Base-by-base conservation (phyloP, 2,113 vertebrate species). In the Sciurus niger region DNA sequence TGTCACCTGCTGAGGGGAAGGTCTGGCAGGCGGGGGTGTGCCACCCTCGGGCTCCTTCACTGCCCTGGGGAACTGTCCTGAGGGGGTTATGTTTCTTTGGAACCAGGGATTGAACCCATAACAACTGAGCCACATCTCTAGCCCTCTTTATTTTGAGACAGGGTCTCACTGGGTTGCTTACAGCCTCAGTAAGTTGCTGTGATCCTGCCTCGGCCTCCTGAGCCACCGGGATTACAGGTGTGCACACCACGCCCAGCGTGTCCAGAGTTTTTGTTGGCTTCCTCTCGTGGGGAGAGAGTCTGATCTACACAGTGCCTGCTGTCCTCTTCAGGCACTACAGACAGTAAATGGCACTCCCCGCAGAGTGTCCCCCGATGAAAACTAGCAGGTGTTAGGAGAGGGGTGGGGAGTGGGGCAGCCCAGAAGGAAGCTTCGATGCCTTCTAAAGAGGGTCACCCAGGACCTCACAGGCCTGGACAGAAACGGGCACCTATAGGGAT, bases 31-130 rank as follows among this genome's bases (percentile, higher is more conserved):
- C 63, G 2, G 51, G 34, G 24, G 30, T 2, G 7, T 3, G 24
- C 70, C 4, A 10, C 13, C 32, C 4, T 0, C 1, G 0, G 30
- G 37, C 55, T 63, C 28, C 22, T 6, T 25, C 32, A 4, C 18
- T 34, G 24, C 8, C 65, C 17, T 40, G 2, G 4, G 77, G 32
- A 55, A 10, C 25, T 13, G 3, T 5, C 91, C 30, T 8, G 20
- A 58, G 55, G 55, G 20, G 18, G 22, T 24, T 22, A 2, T 24
- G 20, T 20, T 51, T 11, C 13, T 51, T 58, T 58, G 55, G 20
- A 22, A 58, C 20, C 18, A 58, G 20, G 55, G 55, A 8, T 24
- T 58, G 55, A 58, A 58, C 20, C 22, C 55, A 22, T 58, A 58
- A 58, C 20, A 20, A 58, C 55, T 58, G 20, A 58, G 55, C 55